Base-by-base conservation (phyloP, 2,113 vertebrate genomes). In the Oostethus manadensis region DNA sequence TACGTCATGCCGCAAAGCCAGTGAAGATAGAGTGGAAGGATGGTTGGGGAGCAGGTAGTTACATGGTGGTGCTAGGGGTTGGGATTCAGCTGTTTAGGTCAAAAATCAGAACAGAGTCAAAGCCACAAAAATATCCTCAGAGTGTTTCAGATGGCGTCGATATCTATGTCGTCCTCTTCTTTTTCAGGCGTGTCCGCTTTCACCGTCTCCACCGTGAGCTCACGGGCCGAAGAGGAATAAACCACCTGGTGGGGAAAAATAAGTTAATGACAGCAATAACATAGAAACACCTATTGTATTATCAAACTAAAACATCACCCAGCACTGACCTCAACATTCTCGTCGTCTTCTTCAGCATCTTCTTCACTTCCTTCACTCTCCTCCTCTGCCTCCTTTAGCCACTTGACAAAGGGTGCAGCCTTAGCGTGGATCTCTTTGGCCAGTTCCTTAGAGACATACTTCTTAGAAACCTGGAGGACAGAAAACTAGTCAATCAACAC, bases 351-450 rank as follows among this genome's bases (percentile, higher is more conserved):
- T 40, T 71, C 86, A 10, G 87, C 84, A 72, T 95, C 94, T 4
- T 93, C 93, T 40, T 95, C 95, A 40, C 93, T 94, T 72, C 93
- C 94, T 64, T 93, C 97, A 56, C 94, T 96, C 85, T 98, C 97
- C 74, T 98, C 97, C 82, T 98, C 95, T 4, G 96, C 96, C 88
- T 99, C 95, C 80, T 98, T 97, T 64, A 98, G 89, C 94, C 96
- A 98, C 73, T 95, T 98, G 83, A 99, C 92, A 82, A 98, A 99
- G 10, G 95, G 94, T 76, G 94, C 93, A 1, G 97, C 96, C 90
- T 93, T 98, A 74, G 93, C 89, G 80, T 94, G 93, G 73, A 99
- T 98, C 89, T 99, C 97, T 92, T 98, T 98, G 89, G 95, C 96
- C 78, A 99, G 94, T 16, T 98, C 97, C 88, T 97, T 98, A 59